Evolutionary conservation across 2,888 invertebrate species (phyloP).

Genomic region (Diachrysia chrysitis): DNA sequence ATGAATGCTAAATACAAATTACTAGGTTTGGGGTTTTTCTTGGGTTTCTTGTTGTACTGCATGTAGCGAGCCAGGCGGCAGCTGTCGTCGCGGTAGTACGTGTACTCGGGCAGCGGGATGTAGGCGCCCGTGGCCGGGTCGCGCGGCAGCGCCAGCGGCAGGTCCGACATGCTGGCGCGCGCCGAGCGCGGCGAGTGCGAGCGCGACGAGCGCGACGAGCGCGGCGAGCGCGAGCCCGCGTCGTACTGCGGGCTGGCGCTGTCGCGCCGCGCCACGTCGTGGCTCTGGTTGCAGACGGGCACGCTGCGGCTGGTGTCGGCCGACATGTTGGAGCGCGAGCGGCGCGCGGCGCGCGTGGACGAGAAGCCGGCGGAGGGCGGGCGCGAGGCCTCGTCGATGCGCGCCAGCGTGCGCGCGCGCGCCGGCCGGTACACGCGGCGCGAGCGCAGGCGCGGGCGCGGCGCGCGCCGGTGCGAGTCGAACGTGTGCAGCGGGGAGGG

Average conservation of each 20-base stretch:
- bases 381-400: conserved; percentile 82
- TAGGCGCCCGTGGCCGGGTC: conserved; percentile 80
- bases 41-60: conserved; percentile 72
- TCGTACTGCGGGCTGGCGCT: conserved; percentile 82
- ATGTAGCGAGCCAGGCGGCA: conserved; percentile 71
- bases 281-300: conserved; percentile 83
- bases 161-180: conserved; percentile 81
- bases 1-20: conserved; percentile 88
- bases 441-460: conserved; percentile 78
- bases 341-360: conserved; percentile 76
- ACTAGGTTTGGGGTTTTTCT: conserved; percentile 74
- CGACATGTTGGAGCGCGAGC: conserved; percentile 83
- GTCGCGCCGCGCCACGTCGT: conserved; percentile 75
- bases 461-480: conserved; percentile 82
- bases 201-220: conserved; percentile 71
- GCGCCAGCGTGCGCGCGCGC: conserved; percentile 78
- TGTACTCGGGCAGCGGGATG: conserved; percentile 81
- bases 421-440: conserved; percentile 81
- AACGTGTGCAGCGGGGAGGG: conserved; percentile 75
- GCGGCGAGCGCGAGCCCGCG: conserved; percentile 76
- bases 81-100: conserved; percentile 79
- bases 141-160: conserved; percentile 80
- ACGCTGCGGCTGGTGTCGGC: conserved; percentile 85
- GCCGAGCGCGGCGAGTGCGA: conserved; percentile 76
- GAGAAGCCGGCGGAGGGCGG: conserved; percentile 78